Conservation (phyloP, 2,113 vertebrate genomes). For the Chlamydotis undulata region DNA sequence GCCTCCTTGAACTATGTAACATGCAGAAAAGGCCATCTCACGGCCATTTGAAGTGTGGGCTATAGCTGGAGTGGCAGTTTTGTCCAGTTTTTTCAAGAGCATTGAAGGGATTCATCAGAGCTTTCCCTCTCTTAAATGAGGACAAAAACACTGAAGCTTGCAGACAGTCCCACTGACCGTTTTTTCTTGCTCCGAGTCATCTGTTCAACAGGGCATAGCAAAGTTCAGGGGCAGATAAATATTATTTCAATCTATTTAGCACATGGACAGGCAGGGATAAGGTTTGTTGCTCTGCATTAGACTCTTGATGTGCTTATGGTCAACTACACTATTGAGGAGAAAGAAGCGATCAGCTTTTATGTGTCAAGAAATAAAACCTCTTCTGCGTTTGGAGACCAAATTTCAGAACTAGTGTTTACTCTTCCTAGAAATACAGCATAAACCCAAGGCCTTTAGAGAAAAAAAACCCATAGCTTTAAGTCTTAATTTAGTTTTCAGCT, state of each 20-base stretch:
- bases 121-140: slow-evolving; percentile 13
- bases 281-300: neutral
- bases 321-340: neutral
- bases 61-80: slow-evolving; percentile 74
- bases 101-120: slow-evolving; percentile 48
- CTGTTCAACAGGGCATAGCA: neutral
- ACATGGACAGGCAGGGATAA: neutral
- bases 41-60: slow-evolving; percentile 81
- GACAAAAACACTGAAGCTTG: slow-evolving; percentile 30
- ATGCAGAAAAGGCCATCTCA: slow-evolving; percentile 81
- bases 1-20: slow-evolving; percentile 76
- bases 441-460: neutral
- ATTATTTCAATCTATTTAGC: neutral
- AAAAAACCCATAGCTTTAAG: neutral
- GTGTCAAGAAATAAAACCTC: neutral
- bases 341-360: neutral
- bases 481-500: neutral
- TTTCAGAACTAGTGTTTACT: neutral
- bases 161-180: neutral
- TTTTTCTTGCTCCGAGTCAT: neutral
- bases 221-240: slow-evolving; percentile 9
- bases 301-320: neutral
- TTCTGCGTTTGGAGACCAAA: neutral
- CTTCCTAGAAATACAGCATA: neutral
- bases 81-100: slow-evolving; percentile 45